Percentiles rank a stretch among this genome's conserved stretches.
Evolutionary conservation across 2,113 vertebrate genomes (phyloP).

Genomic region (Cyanoramphus novaezelandiae): DNA sequence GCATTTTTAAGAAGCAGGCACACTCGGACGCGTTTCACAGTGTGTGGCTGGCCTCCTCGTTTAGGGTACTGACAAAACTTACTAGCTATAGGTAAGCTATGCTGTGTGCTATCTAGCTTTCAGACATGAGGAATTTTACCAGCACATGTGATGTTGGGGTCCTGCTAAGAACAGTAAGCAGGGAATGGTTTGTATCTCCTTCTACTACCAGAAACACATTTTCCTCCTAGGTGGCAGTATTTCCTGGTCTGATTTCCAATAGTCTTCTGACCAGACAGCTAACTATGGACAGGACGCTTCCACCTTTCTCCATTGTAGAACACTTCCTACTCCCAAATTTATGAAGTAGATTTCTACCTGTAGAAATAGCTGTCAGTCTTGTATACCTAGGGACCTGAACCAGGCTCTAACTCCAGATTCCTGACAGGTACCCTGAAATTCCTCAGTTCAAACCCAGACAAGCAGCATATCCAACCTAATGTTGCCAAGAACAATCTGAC

Average conservation of each 20-base stretch:
- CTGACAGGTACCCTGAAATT: neutral
- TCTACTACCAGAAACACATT: neutral
- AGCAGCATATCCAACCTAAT: neutral
- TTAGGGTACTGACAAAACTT: neutral
- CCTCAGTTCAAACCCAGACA: neutral
- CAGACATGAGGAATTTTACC: neutral
- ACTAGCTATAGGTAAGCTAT: neutral
- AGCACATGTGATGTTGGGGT: neutral
- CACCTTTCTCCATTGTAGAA: neutral
- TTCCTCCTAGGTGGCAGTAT: neutral
- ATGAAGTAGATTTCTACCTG: neutral
- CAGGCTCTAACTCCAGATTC: neutral
- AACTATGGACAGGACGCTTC: neutral
- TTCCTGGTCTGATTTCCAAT: neutral
- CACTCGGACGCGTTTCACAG: rapidly evolving
- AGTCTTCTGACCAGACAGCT: neutral
- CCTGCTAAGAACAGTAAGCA: neutral
- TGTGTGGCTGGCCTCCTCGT: neutral
- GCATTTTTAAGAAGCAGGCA: neutral
- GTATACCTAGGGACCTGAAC: rapidly evolving
- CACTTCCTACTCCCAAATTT: neutral
- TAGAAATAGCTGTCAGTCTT: neutral
- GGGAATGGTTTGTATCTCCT: neutral
- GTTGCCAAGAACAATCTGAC: neutral
- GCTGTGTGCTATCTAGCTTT: neutral